Percentiles rank a stretch among this genome's conserved stretches.
Evolutionary conservation across 1,140 invertebrate genomes (phyloP).

Genomic region (roundworm (Caenorhabditis elegans)): WBcel235 BX284605.5:2648501-2649000

Average conservation of each 20-base stretch:
- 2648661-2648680: not conserved
- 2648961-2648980: conserved; percentile 25
- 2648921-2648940: conserved; percentile 62
- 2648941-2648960: conserved; percentile 60
- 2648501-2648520: conserved; percentile 1
- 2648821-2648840: not conserved
- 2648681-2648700: conserved; percentile 71
- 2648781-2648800: not conserved
- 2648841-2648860: not conserved
- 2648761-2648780: conserved; percentile 71
- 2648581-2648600: conserved; percentile 67
- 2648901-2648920: conserved; percentile 49
- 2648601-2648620: conserved; percentile 66
- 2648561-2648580: conserved; percentile 54
- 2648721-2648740: conserved; percentile 78
- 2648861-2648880: not conserved
- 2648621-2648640: conserved; percentile 58
- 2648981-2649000: conserved; percentile 75
- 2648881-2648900: not conserved
- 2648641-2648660: conserved; percentile 12
- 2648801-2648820: not conserved
- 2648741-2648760: conserved; percentile 75
- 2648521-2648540: too few species aligned
- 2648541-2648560: conserved; percentile 40
- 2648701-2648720: conserved; percentile 77